These are phyloP conservation scores for Caenorhabditis briggsae DNA, from an alignment of 1,140 invertebrate genomes.

Conservation along the genomic window DNA sequence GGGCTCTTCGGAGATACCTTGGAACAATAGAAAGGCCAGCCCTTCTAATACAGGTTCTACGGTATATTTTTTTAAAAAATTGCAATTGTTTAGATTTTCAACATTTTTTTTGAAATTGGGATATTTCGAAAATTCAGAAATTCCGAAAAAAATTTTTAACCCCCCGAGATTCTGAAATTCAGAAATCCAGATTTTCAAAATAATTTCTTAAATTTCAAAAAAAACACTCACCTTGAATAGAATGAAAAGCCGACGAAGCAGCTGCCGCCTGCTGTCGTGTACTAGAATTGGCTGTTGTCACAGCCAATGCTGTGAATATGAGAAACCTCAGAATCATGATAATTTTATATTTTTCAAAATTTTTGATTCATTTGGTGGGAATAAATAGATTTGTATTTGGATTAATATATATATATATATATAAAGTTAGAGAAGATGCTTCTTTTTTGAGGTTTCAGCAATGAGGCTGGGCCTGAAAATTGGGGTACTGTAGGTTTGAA, in stretches of 20 bases:
- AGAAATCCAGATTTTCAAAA: neutral
- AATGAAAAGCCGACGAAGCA: constrained; percentile 6
- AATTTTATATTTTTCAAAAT: neutral
- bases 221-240: constrained; percentile 16
- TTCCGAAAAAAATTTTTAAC: too few relatives aligned
- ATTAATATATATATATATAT: neutral
- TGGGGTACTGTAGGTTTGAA: too few relatives aligned
- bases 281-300: constrained; percentile 12
- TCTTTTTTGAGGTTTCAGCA: neutral
- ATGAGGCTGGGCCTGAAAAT: too few relatives aligned
- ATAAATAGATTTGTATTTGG: neutral
- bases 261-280: neutral
- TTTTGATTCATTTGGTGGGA: neutral
- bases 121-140: too few relatives aligned
- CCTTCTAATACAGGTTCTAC: too few relatives aligned
- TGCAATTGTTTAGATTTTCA: too few relatives aligned
- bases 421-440: neutral
- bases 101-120: too few relatives aligned
- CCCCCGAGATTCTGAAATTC: too few relatives aligned
- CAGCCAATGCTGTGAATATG: constrained; percentile 39
- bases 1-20: too few relatives aligned
- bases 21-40: too few relatives aligned
- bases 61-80: too few relatives aligned
- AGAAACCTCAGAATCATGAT: constrained; percentile 37
- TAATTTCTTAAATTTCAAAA: neutral